Base-by-base conservation (phyloP, 2,113 vertebrate genomes). In the Aspidoscelis tigris region DNA sequence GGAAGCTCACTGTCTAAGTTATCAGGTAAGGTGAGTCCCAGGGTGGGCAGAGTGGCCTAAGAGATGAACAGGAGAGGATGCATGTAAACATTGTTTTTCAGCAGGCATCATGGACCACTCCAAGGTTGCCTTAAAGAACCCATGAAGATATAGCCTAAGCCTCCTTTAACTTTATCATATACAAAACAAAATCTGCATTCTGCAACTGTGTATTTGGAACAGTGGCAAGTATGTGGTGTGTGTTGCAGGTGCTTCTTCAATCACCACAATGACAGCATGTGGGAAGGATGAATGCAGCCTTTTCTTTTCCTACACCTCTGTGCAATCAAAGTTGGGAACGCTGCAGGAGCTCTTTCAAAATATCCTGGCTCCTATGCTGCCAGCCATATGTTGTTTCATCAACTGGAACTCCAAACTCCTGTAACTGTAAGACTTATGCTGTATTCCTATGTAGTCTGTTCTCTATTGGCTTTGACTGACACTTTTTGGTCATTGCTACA, bases 291-390 rank as follows among this genome's bases (percentile, higher is more conserved):
- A 92, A 90, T 78, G 84, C 87, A 92, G 93, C 86, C 92, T 90
- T 94, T 93, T 94, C 92, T 92, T 92, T 95, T 93, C 92, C 91
- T 70, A 86, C 91, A 94, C 94, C 92, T 95, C 93, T 95, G 93
- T 94, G 93, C 94, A 96, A 95, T 96, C 95, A 96, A 96, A 96
- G 95, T 95, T 93, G 89, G 94, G 93, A 94, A 93, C 93, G 90
- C 94, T 91, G 87, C 95, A 92, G 96, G 95, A 96, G 95, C 90
- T 95, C 95, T 95, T 95, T 95, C 93, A 94, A 95, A 95, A 92
- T 88, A 94, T 93, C 94, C 94, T 94, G 92, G 91, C 91, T 81
- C 81, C 88, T 90, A 91, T 95, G 92, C 96, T 95, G 95, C 93
- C 92, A 90, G 93, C 95, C 95, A 96, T 94, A 96, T 96, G 95